A percentile compares a stretch with the other conserved stretches of the same genome.
Evolutionary conservation across 2,113 vertebrate species (phyloP).

Genomic region (Reinhardtius hippoglossoides): DNA sequence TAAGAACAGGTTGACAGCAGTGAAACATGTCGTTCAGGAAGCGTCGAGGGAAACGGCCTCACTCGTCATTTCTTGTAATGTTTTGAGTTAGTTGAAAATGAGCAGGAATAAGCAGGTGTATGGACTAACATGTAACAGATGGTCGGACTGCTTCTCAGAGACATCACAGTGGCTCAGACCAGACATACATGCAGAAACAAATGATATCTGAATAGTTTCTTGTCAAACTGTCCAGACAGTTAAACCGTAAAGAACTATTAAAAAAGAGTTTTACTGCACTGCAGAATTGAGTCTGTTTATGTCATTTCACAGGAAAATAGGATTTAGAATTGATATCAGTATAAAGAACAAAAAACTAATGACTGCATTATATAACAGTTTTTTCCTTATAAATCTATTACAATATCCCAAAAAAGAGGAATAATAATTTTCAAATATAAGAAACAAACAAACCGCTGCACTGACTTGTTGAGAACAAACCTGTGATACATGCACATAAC

Average conservation of each 20-base stretch:
- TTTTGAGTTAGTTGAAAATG: slow-evolving; percentile 30
- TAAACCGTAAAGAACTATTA: slow-evolving; percentile 49
- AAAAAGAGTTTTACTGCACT: slow-evolving; percentile 14
- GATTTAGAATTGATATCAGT: slow-evolving; percentile 8
- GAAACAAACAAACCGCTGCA: slow-evolving; percentile 11
- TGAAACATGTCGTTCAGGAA: slow-evolving; percentile 25
- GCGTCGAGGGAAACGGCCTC: slow-evolving; percentile 1
- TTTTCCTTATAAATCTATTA: too few relatives aligned
- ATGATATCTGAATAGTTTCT: slow-evolving; percentile 61
- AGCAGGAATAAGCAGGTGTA: slow-evolving; percentile 43
- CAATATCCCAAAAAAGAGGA: neutral
- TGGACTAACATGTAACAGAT: slow-evolving; percentile 55
- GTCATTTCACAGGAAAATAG: slow-evolving; percentile 1
- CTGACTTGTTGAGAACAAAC: slow-evolving; percentile 3
- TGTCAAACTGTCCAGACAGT: slow-evolving; percentile 59
- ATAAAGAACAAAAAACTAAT: slow-evolving; percentile 31
- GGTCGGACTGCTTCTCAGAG: slow-evolving; percentile 42
- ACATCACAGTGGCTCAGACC: slow-evolving; percentile 14
- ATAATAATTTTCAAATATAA: neutral
- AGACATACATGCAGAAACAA: slow-evolving; percentile 55
- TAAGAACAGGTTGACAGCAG: slow-evolving; percentile 32
- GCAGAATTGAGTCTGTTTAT: neutral
- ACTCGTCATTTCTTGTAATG: slow-evolving; percentile 19
- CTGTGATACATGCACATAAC: slow-evolving; percentile 60
- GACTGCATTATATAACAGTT: neutral